Evolutionary conservation across 2,888 invertebrate species (phyloP), one percentile per base, ranked within the genome.

Genomic region (Epirrhoe tristata): DNA sequence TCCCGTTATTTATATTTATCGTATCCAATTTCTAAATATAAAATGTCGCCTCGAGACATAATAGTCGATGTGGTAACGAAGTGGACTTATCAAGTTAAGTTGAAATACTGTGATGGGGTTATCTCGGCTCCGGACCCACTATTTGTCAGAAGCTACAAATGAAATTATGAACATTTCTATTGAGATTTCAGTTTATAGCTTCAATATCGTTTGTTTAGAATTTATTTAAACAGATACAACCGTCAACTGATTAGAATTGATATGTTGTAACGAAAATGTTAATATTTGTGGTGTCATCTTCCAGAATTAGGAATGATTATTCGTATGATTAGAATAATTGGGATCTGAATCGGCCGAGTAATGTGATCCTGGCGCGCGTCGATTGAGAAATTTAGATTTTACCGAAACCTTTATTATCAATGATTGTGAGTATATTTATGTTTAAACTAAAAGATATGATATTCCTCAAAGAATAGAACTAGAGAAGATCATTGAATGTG

Each of bases 21-120:
- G 58, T 58, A 64, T 68, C 58, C 68, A 64, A 68, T 68, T 68
- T 64, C 63, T 60, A 57, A 60, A 60, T 60, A 63, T 63, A 67
- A 67, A 60, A 63, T 67, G 69, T 69, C 66, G 59, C 67, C 55
- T 62, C 58, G 59, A 51, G 64, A 59, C 66, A 61, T 70, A 58
- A 67, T 54, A 57, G 62, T 24, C 58, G 61, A 58, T 65, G 59
- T 46, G 54, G 63, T 59, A 64, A 66, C 65, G 65, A 59, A 62
- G 57, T 17, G 59, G 59, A 48, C 53, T 66, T 71, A 66, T 62
- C 67, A 43, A 68, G 58, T 66, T 59, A 56, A 62, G 39, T 61
- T 58, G 59, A 66, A 58, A 39, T 56, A 53, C 17, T 61, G 58
- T 43, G 63, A 55, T 48, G 59, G 60, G 64, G 63, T 54, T 58